Base-by-base conservation (phyloP, 2,797 vertebrate genomes). In the Nannoperca obscura region DNA sequence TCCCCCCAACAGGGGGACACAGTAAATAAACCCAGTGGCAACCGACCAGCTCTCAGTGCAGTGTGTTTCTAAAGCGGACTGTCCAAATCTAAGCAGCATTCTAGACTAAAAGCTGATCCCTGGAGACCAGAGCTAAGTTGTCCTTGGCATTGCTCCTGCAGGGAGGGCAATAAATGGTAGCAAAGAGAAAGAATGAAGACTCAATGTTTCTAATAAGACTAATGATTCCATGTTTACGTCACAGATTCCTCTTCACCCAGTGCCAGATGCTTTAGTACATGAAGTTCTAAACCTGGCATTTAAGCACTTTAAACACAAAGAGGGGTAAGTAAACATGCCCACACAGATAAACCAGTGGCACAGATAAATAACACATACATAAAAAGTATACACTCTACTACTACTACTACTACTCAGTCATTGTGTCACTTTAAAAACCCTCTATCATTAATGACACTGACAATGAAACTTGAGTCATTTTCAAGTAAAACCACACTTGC, bases 251-350 rank as follows among this genome's bases (percentile, higher is more conserved):
- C 97, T 99, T 95, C 98, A 99, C 95, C 98, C 98, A 90, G 98
- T 99, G 94, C 98, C 98, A 93, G 98, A 99, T 94, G 96, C 96
- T 94, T 97, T 99, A 96, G 97, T 99, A 95, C 98, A 99, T 73
- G 98, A 99, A 97, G 98, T 99, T 94, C 97, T 99, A 89, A 99
- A 98, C 95, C 96, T 99, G 96, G 98, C 98, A 94, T 99, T 99
- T 94, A 99, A 99, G 97, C 98, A 99, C 98, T 99, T 99, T 99
- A 99, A 99, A 97, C 98, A 99, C 93, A 99, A 98, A 96, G 98
- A 99, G 96, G 98, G 98, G 98, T 99, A 94, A 98, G 97, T 95
- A 52, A 47, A 50, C 59, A 67, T 30, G 65, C 17, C 46, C 24
- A n/a, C 66, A 44, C 57, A 60, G 44, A 73, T 49, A 58, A 65